A percentile compares a stretch with the other conserved stretches of the same genome.
Evolutionary conservation across 35 echinoderm and acorn worm genomes (phyloP).

Genomic region (Heliocidaris tuberculata): DNA sequence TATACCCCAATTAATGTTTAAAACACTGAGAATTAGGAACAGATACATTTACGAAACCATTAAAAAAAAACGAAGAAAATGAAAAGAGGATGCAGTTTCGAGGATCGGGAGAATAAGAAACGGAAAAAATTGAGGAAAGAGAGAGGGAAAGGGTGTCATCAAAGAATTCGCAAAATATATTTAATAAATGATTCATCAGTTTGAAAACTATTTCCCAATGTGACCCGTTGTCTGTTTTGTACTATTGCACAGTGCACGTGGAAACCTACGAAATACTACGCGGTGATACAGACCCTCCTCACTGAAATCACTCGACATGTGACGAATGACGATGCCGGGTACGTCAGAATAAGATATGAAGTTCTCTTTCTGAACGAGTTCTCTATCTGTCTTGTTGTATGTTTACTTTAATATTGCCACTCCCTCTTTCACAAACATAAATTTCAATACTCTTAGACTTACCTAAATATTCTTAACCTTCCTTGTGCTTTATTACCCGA

Average conservation of each 20-base stretch:
- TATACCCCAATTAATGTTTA: no score
- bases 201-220: neutral
- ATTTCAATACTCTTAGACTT: neutral
- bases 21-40: no score
- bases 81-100: no score
- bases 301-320: neutral
- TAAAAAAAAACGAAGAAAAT: no score
- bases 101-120: no score
- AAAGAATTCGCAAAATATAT: no score
- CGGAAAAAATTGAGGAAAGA: no score
- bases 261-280: slow-evolving; percentile 15
- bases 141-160: no score
- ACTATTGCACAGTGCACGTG: neutral
- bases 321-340: neutral
- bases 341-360: neutral
- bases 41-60: no score
- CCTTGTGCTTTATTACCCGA: neutral
- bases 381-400: neutral
- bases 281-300: neutral
- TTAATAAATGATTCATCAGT: no score
- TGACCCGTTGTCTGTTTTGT: neutral
- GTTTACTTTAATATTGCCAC: neutral
- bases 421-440: neutral
- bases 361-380: no score
- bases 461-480: neutral